Evolutionary conservation across 2,113 vertebrate species (phyloP).

Genomic region (Aramus guarauna): DNA sequence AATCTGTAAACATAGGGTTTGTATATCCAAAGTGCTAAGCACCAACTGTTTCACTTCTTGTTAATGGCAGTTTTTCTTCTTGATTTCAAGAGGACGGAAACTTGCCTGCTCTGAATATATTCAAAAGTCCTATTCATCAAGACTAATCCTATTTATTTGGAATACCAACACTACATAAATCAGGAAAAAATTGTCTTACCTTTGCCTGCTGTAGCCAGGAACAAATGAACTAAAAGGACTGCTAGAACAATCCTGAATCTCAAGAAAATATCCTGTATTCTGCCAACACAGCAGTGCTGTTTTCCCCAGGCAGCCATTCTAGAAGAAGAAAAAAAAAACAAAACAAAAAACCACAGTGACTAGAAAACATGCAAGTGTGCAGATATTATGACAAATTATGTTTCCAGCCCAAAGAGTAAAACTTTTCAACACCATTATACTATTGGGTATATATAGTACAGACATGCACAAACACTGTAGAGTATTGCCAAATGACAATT

Average conservation of each 20-base stretch:
- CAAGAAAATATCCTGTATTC: conserved; percentile 56
- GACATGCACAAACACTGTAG: neutral
- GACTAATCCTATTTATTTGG: neutral
- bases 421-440: neutral
- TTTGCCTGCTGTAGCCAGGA: conserved; percentile 65
- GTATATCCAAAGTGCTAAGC: neutral
- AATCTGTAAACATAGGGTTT: neutral
- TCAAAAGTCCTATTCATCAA: neutral
- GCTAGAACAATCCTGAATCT: conserved; percentile 52
- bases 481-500: neutral
- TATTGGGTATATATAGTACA: neutral
- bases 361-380: neutral
- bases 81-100: neutral
- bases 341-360: neutral
- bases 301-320: conserved; percentile 71
- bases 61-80: neutral
- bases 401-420: neutral
- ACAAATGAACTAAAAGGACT: conserved; percentile 67
- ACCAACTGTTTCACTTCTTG: neutral
- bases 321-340: conserved; percentile 15
- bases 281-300: conserved; percentile 34
- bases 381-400: neutral
- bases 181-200: conserved; percentile 64
- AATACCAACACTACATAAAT: neutral
- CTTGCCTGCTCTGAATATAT: neutral